Percentiles rank a stretch among this genome's conserved stretches.
These are phyloP conservation scores for Stigmatopora argus DNA, from an alignment of 2,113 vertebrate species.

Conservation along the genomic window DNA sequence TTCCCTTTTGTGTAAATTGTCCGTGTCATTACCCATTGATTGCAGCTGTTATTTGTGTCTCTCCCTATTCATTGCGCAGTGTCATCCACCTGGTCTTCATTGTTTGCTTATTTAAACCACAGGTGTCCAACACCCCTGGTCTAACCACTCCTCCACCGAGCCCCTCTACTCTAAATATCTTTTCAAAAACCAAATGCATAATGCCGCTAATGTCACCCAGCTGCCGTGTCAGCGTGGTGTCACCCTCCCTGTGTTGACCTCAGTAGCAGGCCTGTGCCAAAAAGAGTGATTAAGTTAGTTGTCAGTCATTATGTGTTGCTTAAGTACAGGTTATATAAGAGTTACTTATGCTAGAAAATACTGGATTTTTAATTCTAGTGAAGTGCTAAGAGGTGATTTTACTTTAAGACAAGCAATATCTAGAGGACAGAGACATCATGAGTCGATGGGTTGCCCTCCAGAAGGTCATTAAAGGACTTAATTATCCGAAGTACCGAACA, in stretches of 20 bases:
- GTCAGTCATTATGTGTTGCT: conserved; percentile 1
- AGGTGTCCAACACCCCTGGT: too few relatives aligned
- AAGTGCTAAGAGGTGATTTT: conserved; percentile 5
- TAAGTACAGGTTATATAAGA: conserved; percentile 28
- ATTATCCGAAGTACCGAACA: not conserved
- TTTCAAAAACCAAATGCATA: not conserved
- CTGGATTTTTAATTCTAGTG: conserved; percentile 4
- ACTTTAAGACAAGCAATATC: not conserved
- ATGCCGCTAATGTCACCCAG: not conserved
- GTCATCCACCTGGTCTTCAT: too few relatives aligned
- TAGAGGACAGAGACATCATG: not conserved
- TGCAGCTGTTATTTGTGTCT: too few relatives aligned
- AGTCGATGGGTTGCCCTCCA: too few relatives aligned
- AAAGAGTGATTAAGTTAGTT: conserved; percentile 18
- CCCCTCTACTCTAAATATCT: too few relatives aligned
- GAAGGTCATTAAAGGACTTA: not conserved
- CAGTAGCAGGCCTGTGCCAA: not conserved
- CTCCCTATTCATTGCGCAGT: too few relatives aligned
- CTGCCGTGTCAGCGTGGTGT: not conserved
- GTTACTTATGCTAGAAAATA: conserved; percentile 11
- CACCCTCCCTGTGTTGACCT: not conserved
- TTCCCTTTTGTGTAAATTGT: too few relatives aligned
- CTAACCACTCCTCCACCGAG: too few relatives aligned
- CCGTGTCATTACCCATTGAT: too few relatives aligned
- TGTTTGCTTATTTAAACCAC: too few relatives aligned